Conservation (phyloP, 2,797 vertebrate genomes). For the Chromis chromis region DNA sequence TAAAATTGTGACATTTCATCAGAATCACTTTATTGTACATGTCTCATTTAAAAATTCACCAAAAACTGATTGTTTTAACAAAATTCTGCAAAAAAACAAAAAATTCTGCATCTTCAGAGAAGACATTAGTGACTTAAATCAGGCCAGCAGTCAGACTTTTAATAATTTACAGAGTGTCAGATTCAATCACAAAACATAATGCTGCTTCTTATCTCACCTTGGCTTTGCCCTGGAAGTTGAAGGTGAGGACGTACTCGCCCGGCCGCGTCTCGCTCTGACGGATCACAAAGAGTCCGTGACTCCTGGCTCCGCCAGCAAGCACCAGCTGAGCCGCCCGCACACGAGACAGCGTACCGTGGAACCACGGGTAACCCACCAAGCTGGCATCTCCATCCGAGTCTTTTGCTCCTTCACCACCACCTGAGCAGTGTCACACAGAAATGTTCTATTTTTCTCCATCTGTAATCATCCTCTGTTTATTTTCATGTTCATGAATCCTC, state of each 20-base stretch:
- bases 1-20: too few species aligned
- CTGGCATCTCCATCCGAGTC: constrained; percentile 85
- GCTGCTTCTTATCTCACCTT: constrained; percentile 84
- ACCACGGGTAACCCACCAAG: constrained; percentile 93
- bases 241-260: constrained; percentile 97
- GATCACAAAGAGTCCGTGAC: constrained; percentile 95
- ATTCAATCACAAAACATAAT: neutral
- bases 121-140: too few species aligned
- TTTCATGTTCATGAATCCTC: neutral
- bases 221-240: constrained; percentile 99
- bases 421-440: constrained; percentile 55
- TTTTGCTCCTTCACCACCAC: constrained; percentile 81
- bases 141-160: too few species aligned
- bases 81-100: too few species aligned
- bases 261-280: constrained; percentile 96
- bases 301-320: constrained; percentile 90
- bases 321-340: constrained; percentile 95
- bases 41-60: too few species aligned
- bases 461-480: neutral
- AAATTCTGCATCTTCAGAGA: too few species aligned
- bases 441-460: neutral
- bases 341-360: constrained; percentile 94
- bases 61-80: too few species aligned
- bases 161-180: neutral
- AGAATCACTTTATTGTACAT: too few species aligned